phyloP scores from a whole-genome alignment of 1,140 invertebrate genomes.

The Drosophila nannoptera region DNA sequence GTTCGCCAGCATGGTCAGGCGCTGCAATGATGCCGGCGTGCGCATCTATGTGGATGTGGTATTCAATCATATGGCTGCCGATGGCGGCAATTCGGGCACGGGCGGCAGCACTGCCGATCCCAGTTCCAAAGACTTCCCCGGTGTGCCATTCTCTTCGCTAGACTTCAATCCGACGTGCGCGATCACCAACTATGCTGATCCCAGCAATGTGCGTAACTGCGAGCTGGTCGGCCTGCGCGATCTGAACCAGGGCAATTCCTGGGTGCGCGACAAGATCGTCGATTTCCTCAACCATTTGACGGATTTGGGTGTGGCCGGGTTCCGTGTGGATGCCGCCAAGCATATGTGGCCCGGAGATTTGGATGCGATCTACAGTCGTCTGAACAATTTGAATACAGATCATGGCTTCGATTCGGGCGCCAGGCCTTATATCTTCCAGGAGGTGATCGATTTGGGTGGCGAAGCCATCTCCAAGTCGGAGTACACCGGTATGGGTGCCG shows the following conservation, averaged over 20 bases:
- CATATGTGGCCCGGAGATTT: conserved; percentile 89
- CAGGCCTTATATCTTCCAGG: conserved; percentile 87
- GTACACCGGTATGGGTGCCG: conserved; percentile 84
- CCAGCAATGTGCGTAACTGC: conserved; percentile 85
- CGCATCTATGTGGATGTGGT: conserved; percentile 91
- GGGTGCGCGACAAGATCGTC: conserved; percentile 84
- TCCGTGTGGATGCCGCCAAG: conserved; percentile 86
- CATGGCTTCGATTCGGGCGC: conserved; percentile 82
- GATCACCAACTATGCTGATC: conserved; percentile 82
- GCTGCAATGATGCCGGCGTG: conserved; percentile 86
- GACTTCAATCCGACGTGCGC: conserved; percentile 82
- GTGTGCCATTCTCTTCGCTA: conserved; percentile 81
- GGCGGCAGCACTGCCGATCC: conserved; percentile 81
- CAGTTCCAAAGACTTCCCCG: conserved; percentile 80
- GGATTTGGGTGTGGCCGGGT: conserved; percentile 88
- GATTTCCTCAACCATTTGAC: conserved; percentile 85
- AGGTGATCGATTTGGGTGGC: conserved; percentile 87
- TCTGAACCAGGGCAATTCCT: conserved; percentile 83
- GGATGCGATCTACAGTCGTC: conserved; percentile 54
- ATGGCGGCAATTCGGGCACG: conserved; percentile 79
- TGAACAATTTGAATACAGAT: conserved; percentile 82
- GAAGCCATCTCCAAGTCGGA: conserved; percentile 80
- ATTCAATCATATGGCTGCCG: conserved; percentile 87
- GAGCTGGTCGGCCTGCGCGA: conserved; percentile 86
- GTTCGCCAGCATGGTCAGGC: conserved; percentile 86